Conservation (phyloP, 2,113 vertebrate species). For the Trichechus manatus region DNA sequence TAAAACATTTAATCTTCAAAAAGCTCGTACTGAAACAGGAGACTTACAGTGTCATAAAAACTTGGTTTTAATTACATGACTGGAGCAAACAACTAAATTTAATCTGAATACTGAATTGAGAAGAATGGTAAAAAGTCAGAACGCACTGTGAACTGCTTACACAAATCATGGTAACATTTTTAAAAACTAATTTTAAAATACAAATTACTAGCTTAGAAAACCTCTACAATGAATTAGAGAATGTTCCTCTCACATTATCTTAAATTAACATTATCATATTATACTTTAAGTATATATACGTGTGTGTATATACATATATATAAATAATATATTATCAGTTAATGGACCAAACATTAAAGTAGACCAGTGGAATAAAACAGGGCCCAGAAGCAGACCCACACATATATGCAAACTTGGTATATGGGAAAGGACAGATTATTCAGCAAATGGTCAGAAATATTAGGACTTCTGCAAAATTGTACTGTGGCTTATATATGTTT, state of each 20-base stretch:
- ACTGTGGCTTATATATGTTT: neutral
- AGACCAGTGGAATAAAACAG: neutral
- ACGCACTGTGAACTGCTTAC: neutral
- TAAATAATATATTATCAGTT: neutral
- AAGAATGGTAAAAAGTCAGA: neutral
- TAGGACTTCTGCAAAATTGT: neutral
- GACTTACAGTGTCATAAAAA: neutral
- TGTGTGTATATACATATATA: too few species aligned
- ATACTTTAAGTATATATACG: neutral
- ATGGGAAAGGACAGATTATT: neutral
- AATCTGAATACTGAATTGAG: neutral
- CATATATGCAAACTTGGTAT: neutral
- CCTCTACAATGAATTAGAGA: neutral
- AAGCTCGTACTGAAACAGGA: neutral
- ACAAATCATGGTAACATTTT: constrained; percentile 20
- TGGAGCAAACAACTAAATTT: neutral
- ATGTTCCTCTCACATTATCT: neutral
- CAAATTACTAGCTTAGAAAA: constrained; percentile 18
- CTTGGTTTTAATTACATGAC: neutral
- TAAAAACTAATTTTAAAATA: constrained; percentile 40
- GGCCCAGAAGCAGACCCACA: neutral
- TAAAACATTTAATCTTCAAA: neutral
- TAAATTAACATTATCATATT: neutral
- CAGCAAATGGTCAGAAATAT: neutral
- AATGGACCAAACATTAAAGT: neutral